These are phyloP conservation scores for Cuniculus paca DNA, from an alignment of 2,797 vertebrate genomes.

Conservation along the genomic window DNA sequence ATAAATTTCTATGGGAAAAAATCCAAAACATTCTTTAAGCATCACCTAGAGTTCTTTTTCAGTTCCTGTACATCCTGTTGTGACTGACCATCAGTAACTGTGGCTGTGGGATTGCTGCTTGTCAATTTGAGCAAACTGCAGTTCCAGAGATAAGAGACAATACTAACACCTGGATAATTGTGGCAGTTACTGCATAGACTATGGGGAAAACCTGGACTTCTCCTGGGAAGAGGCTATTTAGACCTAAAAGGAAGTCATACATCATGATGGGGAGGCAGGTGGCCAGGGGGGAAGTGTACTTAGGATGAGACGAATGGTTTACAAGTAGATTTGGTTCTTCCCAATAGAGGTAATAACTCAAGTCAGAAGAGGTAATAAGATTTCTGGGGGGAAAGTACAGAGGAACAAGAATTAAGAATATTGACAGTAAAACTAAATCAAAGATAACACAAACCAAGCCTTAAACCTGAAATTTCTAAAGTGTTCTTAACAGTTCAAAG, in stretches of 20 bases:
- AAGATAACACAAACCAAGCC: neutral
- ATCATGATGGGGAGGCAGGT: fast-evolving
- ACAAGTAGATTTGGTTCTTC: neutral
- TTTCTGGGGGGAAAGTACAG: slow-evolving; percentile 13
- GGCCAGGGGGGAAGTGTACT: neutral
- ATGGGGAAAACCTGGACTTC: neutral
- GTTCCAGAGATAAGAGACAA: neutral
- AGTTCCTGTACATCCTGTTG: fast-evolving
- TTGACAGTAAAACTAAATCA: neutral
- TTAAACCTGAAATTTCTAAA: neutral
- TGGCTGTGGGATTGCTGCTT: neutral
- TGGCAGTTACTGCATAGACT: neutral
- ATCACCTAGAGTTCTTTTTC: neutral
- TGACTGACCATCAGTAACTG: neutral
- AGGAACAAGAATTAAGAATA: neutral
- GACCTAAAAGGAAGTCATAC: neutral
- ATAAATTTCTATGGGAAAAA: neutral
- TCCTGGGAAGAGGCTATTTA: neutral
- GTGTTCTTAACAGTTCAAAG: slow-evolving; percentile 14
- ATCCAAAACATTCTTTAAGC: neutral
- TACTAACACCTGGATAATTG: neutral
- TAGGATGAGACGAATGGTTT: neutral
- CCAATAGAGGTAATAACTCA: neutral
- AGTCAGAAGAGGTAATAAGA: neutral
- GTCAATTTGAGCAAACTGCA: neutral